Conservation (phyloP, 2,888 invertebrate species). For the Lochmaea crataegi region DNA sequence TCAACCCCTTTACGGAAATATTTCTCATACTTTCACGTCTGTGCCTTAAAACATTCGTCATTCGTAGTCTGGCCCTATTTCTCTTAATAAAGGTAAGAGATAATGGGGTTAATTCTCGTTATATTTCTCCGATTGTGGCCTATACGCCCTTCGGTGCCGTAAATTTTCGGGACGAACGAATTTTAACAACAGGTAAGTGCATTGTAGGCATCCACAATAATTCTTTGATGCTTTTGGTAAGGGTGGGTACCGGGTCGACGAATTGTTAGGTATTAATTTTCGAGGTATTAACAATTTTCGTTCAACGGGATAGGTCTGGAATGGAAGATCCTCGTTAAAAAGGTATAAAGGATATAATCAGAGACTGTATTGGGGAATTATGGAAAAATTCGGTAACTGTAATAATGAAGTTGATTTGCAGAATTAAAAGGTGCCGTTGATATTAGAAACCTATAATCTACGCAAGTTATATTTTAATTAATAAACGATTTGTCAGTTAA, state of each 20-base stretch:
- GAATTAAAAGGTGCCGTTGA: no score
- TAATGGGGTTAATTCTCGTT: slow-evolving; percentile 50
- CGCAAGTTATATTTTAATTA: no score
- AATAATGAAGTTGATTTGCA: no score
- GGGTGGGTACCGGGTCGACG: not conserved
- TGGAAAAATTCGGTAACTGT: not conserved
- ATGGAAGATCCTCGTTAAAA: not conserved
- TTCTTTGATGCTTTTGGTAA: slow-evolving; percentile 13
- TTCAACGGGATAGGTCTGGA: not conserved
- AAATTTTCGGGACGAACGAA: slow-evolving; percentile 20
- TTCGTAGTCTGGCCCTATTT: slow-evolving; percentile 41
- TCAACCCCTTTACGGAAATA: slow-evolving; percentile 8
- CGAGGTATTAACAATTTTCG: slow-evolving; percentile 9
- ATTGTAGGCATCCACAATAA: slow-evolving; percentile 8
- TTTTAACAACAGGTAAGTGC: slow-evolving; percentile 39
- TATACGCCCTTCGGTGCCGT: slow-evolving; percentile 27
- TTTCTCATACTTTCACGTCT: not conserved
- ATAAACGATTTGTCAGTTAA: no score
- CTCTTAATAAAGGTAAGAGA: slow-evolving; percentile 47
- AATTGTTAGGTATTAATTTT: slow-evolving; percentile 32
- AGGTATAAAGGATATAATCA: not conserved
- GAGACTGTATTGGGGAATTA: not conserved
- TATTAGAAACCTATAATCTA: no score
- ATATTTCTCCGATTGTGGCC: slow-evolving; percentile 43
- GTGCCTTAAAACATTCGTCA: slow-evolving; percentile 13